Percentiles rank a stretch among this genome's conserved stretches.
Conservation (phyloP, 2,797 vertebrate genomes). For the Enteromius viviparus region DNA sequence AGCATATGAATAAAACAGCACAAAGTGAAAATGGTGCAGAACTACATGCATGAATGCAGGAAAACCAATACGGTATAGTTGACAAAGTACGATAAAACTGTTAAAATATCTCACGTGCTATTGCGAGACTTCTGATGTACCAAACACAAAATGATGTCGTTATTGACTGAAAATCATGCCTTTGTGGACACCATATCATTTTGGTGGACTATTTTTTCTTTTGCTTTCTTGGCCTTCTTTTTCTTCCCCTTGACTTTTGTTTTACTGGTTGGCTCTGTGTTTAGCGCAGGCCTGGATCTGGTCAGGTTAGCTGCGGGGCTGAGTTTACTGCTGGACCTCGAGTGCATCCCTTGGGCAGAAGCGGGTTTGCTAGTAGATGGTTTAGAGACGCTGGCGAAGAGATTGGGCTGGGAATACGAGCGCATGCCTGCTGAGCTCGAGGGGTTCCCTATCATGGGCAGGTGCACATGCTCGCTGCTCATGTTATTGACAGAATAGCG, state of each 20-base stretch:
- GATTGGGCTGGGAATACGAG: conserved; percentile 79
- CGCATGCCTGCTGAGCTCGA: conserved; percentile 70
- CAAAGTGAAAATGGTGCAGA: not conserved
- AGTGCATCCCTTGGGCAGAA: conserved; percentile 69
- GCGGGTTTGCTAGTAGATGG: conserved; percentile 62
- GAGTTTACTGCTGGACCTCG: conserved; percentile 66
- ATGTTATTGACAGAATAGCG: conserved; percentile 75
- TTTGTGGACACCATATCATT: not conserved
- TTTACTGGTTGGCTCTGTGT: conserved; percentile 34
- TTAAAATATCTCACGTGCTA: not conserved
- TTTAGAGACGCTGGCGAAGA: conserved; percentile 62
- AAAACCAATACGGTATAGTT: not conserved
- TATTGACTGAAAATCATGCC: not conserved
- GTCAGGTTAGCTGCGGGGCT: conserved; percentile 73
- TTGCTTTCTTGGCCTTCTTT: conserved; percentile 73
- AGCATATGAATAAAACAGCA: not conserved
- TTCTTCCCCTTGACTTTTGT: conserved; percentile 72
- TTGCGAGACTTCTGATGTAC: too few relatives aligned
- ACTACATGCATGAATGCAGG: not conserved
- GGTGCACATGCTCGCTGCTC: conserved; percentile 73
- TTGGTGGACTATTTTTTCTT: conserved; percentile 53
- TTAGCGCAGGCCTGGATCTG: conserved; percentile 77
- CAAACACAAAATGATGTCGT: not conserved
- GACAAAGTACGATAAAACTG: not conserved
- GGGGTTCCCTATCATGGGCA: conserved; percentile 68